Evolutionary conservation across 2,888 invertebrate genomes (phyloP), one percentile per base, ranked within the genome.

Genomic region (Proisotoma minuta): DNA sequence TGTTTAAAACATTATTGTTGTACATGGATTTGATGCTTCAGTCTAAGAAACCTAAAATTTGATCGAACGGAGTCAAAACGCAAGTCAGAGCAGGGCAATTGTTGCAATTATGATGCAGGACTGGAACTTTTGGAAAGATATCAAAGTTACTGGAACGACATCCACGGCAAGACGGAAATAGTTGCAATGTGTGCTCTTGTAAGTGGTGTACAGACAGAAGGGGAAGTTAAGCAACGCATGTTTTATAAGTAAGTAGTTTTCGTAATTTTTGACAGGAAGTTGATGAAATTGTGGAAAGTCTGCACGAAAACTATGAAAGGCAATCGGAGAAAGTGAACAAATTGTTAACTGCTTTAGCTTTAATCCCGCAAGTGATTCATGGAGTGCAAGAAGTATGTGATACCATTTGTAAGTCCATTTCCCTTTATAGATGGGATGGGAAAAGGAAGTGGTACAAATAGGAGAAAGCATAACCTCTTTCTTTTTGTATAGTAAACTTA

Each of bases 101-200:
- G 82, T 23, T 75, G 82, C 24, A 81, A 84, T 76, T 78, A 79
- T 56, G 82, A 84, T 74, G 87, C 86, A 70, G 89, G 88, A 3
- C 84, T 84, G 29, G 84, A 84, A 66, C 78, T 88, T 65, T 77
- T 89, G 52, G 83, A 84, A 66, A 84, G 85, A 77, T 88, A 85
- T 77, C 87, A 88, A 76, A 79, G 84, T 51, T 81, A 86, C 66
- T 89, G 89, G 89, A 83, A 82, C 20, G 83, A 85, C 72, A 76
- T 88, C 50, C 88, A 88, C 70, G 81, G 82, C 67, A 80, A 84
- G 62, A 85, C 87, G 1, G 87, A 88, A 72, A 81, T 80, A 56
- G 89, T 87, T 75, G 80, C 82, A 0, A 75, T 75, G 27, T 79
- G 79, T 73, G 87, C 87, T 8, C 82, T 76, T 67, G 77, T 77